Evolutionary conservation across 2,888 invertebrate genomes (phyloP), one percentile per base, ranked within the genome.

Genomic region (Cryptops parisi): DNA sequence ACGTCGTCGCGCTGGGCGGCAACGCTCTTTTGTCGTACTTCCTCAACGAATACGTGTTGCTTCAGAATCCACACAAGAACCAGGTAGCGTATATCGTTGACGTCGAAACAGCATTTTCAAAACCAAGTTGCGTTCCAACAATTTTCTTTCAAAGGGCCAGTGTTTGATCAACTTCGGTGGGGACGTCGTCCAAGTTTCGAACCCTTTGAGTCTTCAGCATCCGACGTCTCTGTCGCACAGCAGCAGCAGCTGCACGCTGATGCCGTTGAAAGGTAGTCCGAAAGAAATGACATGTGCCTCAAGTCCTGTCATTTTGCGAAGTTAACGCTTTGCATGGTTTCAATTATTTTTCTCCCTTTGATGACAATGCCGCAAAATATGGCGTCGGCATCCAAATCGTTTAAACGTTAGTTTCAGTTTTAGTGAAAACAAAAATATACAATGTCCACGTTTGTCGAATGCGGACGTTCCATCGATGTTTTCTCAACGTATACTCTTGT

Each of bases 131-230:
- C 9, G 9, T 12, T 12, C 38, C 9, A 33, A 12, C 15, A 9
- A 12, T 33, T 57, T 58, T 39, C 55, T 43, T 60, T 78, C 77
- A 39, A 77, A 94, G 91, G 90, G 89, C 54, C 94, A 96, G 72
- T 94, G 93, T 73, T 76, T 96, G 57, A 82, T 96, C 58, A 93
- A 91, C 61, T 87, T 96, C 15, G 91, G 91, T 45, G 96, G 96
- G 1, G 96, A 96, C 70, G 90, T 88, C 2, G 91, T 93, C 2
- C 26, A 39, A 53, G 54, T 46, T 15, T 26, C 38, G 24, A 41
- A 21, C 12, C 38, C 38, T 4, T n/a, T 33, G 5, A 24, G 26
- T n/a, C 24, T 47, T n/a, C 5, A 19, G 47, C 25, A 47, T 25
- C 47, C 47, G 23, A 19, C 15, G 15, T 9, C 33, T 9, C 9